phyloP scores from a whole-genome alignment of 1,140 invertebrate species.

The Patella vulgata region DNA sequence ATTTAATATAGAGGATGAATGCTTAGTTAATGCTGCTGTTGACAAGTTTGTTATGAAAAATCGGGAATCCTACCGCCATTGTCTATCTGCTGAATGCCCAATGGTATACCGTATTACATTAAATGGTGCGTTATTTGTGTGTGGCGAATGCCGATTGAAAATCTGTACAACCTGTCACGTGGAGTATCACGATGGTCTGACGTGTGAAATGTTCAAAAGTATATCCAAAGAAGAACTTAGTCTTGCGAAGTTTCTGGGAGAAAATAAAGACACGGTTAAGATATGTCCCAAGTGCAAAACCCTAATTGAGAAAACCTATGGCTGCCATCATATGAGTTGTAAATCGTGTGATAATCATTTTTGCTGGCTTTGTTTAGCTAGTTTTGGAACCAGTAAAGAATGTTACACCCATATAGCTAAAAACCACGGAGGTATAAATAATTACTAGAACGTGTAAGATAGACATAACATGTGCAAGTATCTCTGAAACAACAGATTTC shows the following conservation, averaged over 20 bases:
- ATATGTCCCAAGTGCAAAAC: conserved; percentile 45
- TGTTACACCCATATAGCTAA: conserved; percentile 46
- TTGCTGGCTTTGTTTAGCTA: conserved; percentile 49
- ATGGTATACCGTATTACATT: conserved; percentile 43
- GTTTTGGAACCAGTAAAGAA: conserved; percentile 7
- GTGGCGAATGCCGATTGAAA: conserved; percentile 36
- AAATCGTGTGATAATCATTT: conserved; percentile 36
- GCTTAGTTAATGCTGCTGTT: conserved; percentile 32
- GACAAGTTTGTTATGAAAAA: conserved; percentile 32
- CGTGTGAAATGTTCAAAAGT: conserved; percentile 43
- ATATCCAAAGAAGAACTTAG: conserved; percentile 5
- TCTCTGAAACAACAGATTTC: too few relatives aligned
- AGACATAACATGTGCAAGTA: too few relatives aligned
- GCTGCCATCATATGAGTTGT: conserved; percentile 52
- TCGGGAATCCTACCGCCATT: conserved; percentile 39
- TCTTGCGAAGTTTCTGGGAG: conserved; percentile 28
- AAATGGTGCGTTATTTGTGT: conserved; percentile 34
- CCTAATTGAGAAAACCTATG: conserved; percentile 48
- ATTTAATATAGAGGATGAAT: conserved; percentile 13
- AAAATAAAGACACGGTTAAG: conserved; percentile 32
- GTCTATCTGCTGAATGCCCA: conserved; percentile 51
- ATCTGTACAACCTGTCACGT: conserved; percentile 49
- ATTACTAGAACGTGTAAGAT: too few relatives aligned
- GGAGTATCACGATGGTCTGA: conserved; percentile 46
- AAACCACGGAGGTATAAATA: conserved; percentile 26